Evolutionary conservation across 2,113 vertebrate species (phyloP).

Genomic region (Crotophaga sulcirostris): DNA sequence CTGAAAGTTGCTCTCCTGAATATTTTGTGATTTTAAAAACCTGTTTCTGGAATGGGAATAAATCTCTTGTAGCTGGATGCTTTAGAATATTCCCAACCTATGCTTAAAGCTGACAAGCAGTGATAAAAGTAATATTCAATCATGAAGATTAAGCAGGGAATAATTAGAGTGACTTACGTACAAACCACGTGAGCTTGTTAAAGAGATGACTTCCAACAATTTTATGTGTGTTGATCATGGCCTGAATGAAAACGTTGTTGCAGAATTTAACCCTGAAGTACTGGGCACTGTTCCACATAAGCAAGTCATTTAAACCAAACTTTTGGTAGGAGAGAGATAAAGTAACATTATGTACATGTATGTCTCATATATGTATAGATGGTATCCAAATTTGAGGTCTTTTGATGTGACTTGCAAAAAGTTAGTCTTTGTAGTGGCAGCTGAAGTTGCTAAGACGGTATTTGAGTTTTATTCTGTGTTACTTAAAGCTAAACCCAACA

Average conservation of each 20-base stretch:
- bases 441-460: neutral
- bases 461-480: neutral
- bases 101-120: neutral
- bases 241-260: neutral
- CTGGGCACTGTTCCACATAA: neutral
- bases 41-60: neutral
- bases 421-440: neutral
- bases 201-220: neutral
- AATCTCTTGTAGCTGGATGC: neutral
- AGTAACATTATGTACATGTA: neutral
- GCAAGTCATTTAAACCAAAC: neutral
- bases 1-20: neutral
- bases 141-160: neutral
- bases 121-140: neutral
- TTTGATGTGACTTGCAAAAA: neutral
- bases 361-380: neutral
- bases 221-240: neutral
- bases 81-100: neutral
- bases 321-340: neutral
- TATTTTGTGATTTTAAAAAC: neutral
- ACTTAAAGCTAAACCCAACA: neutral
- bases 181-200: neutral
- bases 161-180: neutral
- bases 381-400: neutral
- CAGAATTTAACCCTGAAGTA: neutral